Conservation (phyloP, 2,113 vertebrate genomes). For the Labeo rohita region DNA sequence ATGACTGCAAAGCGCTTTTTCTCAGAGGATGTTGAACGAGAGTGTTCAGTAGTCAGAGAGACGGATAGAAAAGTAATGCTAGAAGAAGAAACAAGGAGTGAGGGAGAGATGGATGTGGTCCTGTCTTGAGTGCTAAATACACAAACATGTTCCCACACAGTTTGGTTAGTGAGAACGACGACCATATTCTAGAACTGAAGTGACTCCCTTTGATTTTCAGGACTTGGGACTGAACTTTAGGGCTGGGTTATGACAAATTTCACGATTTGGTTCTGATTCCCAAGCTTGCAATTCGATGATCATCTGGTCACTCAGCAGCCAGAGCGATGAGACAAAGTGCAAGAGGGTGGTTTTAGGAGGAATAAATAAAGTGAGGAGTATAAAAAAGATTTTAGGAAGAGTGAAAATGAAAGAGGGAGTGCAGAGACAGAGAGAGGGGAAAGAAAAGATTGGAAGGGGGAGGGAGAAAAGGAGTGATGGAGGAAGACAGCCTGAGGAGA, state of each 20-base stretch:
- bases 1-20: constrained; percentile 61
- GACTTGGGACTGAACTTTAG: background rate
- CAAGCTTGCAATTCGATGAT: background rate
- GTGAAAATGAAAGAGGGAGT: background rate
- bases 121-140: background rate
- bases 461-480: constrained; percentile 41
- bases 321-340: background rate
- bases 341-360: background rate
- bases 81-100: background rate
- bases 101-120: background rate
- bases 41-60: constrained; percentile 16
- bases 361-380: background rate
- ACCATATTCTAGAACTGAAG: background rate
- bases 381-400: background rate
- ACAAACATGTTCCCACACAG: background rate
- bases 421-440: constrained; percentile 35
- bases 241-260: too few relatives aligned
- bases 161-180: background rate
- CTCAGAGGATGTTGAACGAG: constrained; percentile 62
- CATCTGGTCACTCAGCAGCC: background rate
- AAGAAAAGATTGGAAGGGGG: constrained; percentile 21
- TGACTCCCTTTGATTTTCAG: background rate
- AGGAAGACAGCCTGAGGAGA: constrained; percentile 44
- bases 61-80: constrained; percentile 23
- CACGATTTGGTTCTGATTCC: too few relatives aligned